Base-by-base conservation (phyloP, 2,797 vertebrate genomes). In the Hapalemur alaotrensis region DNA sequence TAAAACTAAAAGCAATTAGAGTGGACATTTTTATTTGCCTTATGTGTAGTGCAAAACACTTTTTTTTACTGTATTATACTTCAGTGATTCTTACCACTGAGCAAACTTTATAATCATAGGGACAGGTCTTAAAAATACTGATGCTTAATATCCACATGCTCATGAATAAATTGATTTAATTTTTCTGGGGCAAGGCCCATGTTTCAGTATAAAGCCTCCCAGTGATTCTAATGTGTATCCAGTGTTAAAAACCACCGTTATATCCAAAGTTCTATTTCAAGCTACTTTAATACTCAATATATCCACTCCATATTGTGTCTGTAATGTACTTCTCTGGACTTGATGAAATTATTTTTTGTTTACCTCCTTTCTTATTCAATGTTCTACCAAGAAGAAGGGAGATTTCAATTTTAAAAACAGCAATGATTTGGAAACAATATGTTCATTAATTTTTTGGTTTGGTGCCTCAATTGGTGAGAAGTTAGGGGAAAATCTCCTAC, bases 31-130 rank as follows among this genome's bases (percentile, higher is more conserved):
- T 90, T 41, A 91, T 52, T 87, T 61, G 28, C 11, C 65, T 86
- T 52, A 72, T 67, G 1, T 78, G 32, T 15, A 35, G 22, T 17
- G 12, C 2, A 85, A 85, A 65, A 25, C 8, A n/a, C 32, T 43
- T 43, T 95, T 95, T 96, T 91, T 69, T 12, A 54, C 22, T 61
- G 0, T 61, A 28, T 41, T 92, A 17, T 92, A 57, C 46, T 91
- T 82, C 30, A 41, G 22, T 79, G 69, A 59, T 82, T 91, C 22
- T 92, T 25, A 76, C 52, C 46, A 75, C 2, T n/a, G n/a, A 52
- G 46, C 15, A 92, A 81, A 69, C 4, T 41, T 93, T 72, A 70
- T 46, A 85, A 85, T 73, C 41, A 70, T 46, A 4, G 2, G 20
- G 1, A 25, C 28, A 41, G 2, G 25, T 52, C 13, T 89, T 87